Percentiles rank a stretch among this genome's conserved stretches.
Evolutionary conservation across 1,140 invertebrate species (phyloP).

Genomic region (Drosophila persimilis): DNA sequence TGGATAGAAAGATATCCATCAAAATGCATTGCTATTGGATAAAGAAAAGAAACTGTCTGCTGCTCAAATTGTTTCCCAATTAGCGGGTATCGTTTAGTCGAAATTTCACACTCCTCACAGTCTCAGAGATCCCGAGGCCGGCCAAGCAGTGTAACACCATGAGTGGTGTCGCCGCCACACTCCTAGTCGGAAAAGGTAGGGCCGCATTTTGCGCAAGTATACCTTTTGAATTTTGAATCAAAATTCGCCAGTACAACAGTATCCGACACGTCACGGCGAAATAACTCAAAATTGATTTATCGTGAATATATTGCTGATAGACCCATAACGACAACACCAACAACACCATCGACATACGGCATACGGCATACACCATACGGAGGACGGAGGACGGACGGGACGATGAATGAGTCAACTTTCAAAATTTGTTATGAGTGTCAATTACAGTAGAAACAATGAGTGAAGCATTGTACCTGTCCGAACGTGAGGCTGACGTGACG

Average conservation of each 20-base stretch:
- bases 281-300: slow-evolving; percentile 81
- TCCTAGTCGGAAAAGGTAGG: slow-evolving; percentile 13
- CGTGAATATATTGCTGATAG: slow-evolving; percentile 68
- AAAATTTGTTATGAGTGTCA: slow-evolving; percentile 79
- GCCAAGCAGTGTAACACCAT: slow-evolving; percentile 23
- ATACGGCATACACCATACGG: too few species aligned
- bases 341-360: neutral
- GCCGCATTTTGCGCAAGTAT: slow-evolving; percentile 24
- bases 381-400: too few species aligned
- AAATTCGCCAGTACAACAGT: slow-evolving; percentile 24
- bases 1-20: too few species aligned
- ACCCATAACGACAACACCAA: slow-evolving; percentile 47
- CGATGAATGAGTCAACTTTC: slow-evolving; percentile 71
- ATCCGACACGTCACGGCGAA: slow-evolving; percentile 64
- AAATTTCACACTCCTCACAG: too few species aligned
- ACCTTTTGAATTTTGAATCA: slow-evolving; percentile 58
- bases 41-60: too few species aligned
- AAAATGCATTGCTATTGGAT: too few species aligned
- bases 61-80: too few species aligned
- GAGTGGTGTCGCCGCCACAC: slow-evolving; percentile 43
- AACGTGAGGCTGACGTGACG: slow-evolving; percentile 72
- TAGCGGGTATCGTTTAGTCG: too few species aligned
- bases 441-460: slow-evolving; percentile 72
- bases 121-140: too few species aligned
- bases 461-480: slow-evolving; percentile 52